Conservation (phyloP, 2,113 vertebrate genomes). For the Promerops cafer region DNA sequence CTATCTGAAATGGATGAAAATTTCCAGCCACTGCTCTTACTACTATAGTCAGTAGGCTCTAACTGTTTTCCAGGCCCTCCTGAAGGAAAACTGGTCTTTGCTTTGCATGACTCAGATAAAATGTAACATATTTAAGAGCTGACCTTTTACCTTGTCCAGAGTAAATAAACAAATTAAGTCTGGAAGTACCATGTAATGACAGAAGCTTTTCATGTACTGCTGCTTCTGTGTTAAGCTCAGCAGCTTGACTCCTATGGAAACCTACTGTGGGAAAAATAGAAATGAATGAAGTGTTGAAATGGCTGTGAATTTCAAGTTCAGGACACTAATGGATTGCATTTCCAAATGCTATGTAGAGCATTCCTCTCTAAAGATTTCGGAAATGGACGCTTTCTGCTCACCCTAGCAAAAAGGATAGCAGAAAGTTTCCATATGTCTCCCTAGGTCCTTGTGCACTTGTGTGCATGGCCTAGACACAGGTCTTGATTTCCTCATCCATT, state of each 20-base stretch:
- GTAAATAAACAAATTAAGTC: not conserved
- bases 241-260: not conserved
- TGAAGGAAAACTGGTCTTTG: not conserved
- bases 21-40: not conserved
- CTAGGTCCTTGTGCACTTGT: not conserved
- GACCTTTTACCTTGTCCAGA: not conserved
- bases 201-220: not conserved
- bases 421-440: not conserved
- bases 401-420: not conserved
- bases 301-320: not conserved
- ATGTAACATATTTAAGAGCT: not conserved
- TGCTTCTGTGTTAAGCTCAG: not conserved
- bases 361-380: not conserved
- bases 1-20: not conserved
- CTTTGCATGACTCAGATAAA: not conserved
- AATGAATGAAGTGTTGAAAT: not conserved
- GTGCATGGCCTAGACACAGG: not conserved
- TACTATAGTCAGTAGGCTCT: not conserved
- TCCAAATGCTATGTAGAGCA: not conserved
- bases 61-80: not conserved
- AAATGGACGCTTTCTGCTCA: not conserved
- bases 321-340: not conserved
- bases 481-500: not conserved
- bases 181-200: not conserved
- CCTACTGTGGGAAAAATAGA: not conserved